A percentile compares a stretch with the other conserved stretches of the same genome.
Conservation (phyloP, 2,888 invertebrate genomes). For the Drosophila koepferae region DNA sequence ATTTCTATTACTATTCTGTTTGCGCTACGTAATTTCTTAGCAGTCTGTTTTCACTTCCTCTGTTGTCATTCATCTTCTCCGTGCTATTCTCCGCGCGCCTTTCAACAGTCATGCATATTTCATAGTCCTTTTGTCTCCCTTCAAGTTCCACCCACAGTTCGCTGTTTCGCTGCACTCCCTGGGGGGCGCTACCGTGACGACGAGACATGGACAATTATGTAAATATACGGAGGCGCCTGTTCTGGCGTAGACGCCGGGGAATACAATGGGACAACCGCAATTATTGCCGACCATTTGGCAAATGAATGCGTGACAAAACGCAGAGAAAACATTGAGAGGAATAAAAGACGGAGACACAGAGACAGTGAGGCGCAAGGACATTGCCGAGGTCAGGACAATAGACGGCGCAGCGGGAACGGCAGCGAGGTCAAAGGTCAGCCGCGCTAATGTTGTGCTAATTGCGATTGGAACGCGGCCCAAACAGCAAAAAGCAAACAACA, state of each 20-base stretch:
- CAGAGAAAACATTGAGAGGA: slow-evolving; percentile 29
- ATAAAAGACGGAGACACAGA: slow-evolving; percentile 15
- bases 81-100: background rate
- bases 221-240: slow-evolving; percentile 74
- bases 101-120: slow-evolving; percentile 17
- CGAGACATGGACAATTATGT: slow-evolving; percentile 77
- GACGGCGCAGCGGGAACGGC: slow-evolving; percentile 67
- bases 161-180: slow-evolving; percentile 19
- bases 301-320: slow-evolving; percentile 75
- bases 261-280: slow-evolving; percentile 74
- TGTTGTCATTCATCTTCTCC: slow-evolving; percentile 17
- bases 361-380: slow-evolving; percentile 61
- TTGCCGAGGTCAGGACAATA: slow-evolving; percentile 59
- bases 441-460: slow-evolving; percentile 77
- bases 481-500: slow-evolving; percentile 16
- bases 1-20: slow-evolving; percentile 19
- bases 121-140: slow-evolving; percentile 15
- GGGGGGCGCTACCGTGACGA: slow-evolving; percentile 49
- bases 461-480: slow-evolving; percentile 55
- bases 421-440: slow-evolving; percentile 81
- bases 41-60: slow-evolving; percentile 6
- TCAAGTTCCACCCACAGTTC: slow-evolving; percentile 25
- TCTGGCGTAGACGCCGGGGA: slow-evolving; percentile 48
- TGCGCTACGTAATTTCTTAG: slow-evolving; percentile 14
- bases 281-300: slow-evolving; percentile 74